Base-by-base conservation (phyloP, 1,140 invertebrate genomes). In the Drosophila ironensis region DNA sequence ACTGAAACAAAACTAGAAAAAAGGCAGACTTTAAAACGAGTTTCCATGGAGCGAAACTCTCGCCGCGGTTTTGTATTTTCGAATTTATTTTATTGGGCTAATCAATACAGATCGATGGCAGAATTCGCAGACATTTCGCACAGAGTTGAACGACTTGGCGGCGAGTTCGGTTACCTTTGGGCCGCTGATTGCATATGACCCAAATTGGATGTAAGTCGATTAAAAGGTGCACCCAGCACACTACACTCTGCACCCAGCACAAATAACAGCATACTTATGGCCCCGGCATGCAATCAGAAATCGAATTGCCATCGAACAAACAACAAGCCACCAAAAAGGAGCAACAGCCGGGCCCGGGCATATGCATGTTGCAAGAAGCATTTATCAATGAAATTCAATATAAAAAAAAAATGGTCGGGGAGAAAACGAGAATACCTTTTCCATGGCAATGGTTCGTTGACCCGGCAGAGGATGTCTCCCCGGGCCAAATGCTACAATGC, bases 241-340 rank as follows among this genome's bases (percentile, higher is more conserved):
- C 19, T 6, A 27, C 25, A n/a, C n/a, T n/a, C n/a, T n/a, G n/a
- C n/a, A n/a, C n/a, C n/a, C n/a, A 22, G 40, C 16, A 25, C 27
- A 42, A 20, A 30, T 30, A 27, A 30, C 28, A 4, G 30, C 46
- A 33, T 60, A 45, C 33, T 45, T 63, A 69, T 52, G 35, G 19
- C 46, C 14, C 37, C 37, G 44, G 59, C 78, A 77, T 82, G 78
- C 78, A 73, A 82, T 76, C 66, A 46, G 66, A 51, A 81, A 81
- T 80, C 73, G 73, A 82, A 71, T 77, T 84, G 71, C 71, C 73
- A 82, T 86, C 80, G 78, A 82, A 82, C 78, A 82, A 82, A 82
- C 77, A 82, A 80, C 30, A 17, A 7, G 33, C 33, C 4, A 7
- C 33, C 33, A 16, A 37, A 54, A 67, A 67, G 66, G 46, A 56